Base-by-base conservation (phyloP, 2,888 invertebrate species). In the Caenorhabditis macrosperma region DNA sequence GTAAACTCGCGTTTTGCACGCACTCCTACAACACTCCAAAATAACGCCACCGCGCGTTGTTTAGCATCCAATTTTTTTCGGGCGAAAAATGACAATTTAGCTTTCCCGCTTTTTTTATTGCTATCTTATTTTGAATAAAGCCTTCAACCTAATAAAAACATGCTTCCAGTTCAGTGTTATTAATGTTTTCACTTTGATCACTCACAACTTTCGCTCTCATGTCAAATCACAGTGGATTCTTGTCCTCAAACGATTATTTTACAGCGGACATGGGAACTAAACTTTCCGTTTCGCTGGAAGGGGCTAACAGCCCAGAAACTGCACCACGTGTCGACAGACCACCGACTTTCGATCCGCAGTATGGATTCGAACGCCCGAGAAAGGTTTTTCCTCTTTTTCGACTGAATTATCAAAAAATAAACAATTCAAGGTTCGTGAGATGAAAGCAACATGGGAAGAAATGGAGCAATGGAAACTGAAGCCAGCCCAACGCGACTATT, bases 271-370 rank as follows among this genome's bases (percentile, higher is more conserved):
- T 89, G 89, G 89, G 89, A 52, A 86, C 86, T 44, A 87, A 87
- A 78, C 81, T 90, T 30, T 85, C 90, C 28, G 82, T 85, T 54
- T 85, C 85, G 6, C 52, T 87, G 64, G 87, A 89, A 71, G 88
- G 88, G 61, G 84, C 78, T 17, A 69, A 54, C 26, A 48, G 85
- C 66, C 90, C 90, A 22, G 85, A 89, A 63, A 82, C 67, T 22
- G 82, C 87, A 22, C 90, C 90, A 17, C 83, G 89, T 10, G 74
- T 79, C 22, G 90, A 89, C 72, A 76, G 90, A 44, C 90, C 90
- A 33, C 75, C 89, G 26, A 90, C 89, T 20, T 90, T 90, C 78
- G 90, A 90, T 63, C 90, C 90, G 0, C 81, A 89, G 48, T 80
- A 79, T 52, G 90, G 90, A 38, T 90, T 90, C 64, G 84, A 82